Evolutionary conservation across 2,797 vertebrate species (phyloP).

Genomic region (Rhinichthys osculus): DNA sequence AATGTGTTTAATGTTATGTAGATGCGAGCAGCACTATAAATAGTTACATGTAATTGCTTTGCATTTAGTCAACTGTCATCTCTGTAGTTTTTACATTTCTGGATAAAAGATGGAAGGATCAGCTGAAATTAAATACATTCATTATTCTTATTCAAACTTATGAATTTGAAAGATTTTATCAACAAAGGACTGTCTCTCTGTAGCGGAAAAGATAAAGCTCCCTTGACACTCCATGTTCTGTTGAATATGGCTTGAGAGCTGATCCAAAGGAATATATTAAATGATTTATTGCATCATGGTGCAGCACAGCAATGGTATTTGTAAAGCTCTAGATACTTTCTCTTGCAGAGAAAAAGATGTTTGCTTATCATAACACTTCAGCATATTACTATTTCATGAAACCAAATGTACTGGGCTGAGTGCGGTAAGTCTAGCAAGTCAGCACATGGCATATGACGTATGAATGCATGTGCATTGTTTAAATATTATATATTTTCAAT

Average conservation of each 20-base stretch:
- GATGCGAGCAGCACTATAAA: neutral
- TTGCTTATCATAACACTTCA: constrained; percentile 28
- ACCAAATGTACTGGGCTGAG: constrained; percentile 1
- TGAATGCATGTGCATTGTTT: neutral
- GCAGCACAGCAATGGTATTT: constrained; percentile 16
- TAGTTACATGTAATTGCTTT: neutral
- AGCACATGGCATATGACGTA: neutral
- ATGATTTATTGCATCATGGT: constrained; percentile 50
- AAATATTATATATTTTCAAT: neutral
- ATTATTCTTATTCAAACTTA: constrained; percentile 18
- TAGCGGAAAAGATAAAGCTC: constrained; percentile 34
- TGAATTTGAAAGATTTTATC: constrained; percentile 42
- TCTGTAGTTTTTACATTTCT: constrained; percentile 12
- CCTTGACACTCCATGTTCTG: constrained; percentile 14
- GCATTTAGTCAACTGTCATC: neutral
- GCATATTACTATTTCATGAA: constrained; percentile 34
- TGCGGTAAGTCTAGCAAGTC: neutral
- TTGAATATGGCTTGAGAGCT: constrained; percentile 37
- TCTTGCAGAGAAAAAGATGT: constrained; percentile 5
- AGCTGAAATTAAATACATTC: constrained; percentile 13
- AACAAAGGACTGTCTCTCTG: constrained; percentile 17
- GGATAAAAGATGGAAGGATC: neutral
- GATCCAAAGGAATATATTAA: constrained; percentile 49
- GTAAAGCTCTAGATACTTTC: neutral
- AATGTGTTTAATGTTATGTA: constrained; percentile 3